Evolutionary conservation across 2,797 vertebrate species (phyloP), one percentile per base, ranked within the genome.

Genomic region (Alfaro cultratus): DNA sequence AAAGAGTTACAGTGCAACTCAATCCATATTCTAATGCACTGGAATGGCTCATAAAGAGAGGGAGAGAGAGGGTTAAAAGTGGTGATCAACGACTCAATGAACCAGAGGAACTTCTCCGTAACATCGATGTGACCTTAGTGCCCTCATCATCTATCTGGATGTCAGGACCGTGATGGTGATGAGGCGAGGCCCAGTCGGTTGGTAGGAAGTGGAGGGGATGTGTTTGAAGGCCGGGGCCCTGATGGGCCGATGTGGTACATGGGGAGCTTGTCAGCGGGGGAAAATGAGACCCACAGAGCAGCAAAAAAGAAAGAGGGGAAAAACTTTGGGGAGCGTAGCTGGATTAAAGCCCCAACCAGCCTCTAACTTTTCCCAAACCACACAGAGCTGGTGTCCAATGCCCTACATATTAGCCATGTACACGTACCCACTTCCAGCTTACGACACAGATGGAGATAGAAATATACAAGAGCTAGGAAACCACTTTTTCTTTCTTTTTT

Each of bases 351-450:
- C 86, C 89, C 90, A 92, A 92, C 92, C 91, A 93, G 89, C 92
- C 91, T 93, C 92, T 93, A 91, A 92, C 92, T 91, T 93, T 86
- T 93, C 93, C 91, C 90, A 94, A 94, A 95, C 94, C 93, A 90
- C 95, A 95, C 36, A 73, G 88, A 89, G 92, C 87, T 92, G 89
- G 89, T 92, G 94, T 95, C 92, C 95, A 93, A 91, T 92, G 94
- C 87, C 89, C 91, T 90, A 88, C 93, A 91, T 92, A 91, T 86
- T 92, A 93, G 87, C 86, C 93, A 92, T 93, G 91, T 93, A 92
- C 88, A 73, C 82, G 46, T 93, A 90, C 88, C 88, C 83, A 88
- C 91, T 91, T 90, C 77, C 89, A 91, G 88, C 91, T 91, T 29
- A 88, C 90, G 90, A 93, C 93, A 95, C 94, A 94, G 92, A 94